Conservation (phyloP, 2,113 vertebrate species). For the Monarcha castaneiventris region DNA sequence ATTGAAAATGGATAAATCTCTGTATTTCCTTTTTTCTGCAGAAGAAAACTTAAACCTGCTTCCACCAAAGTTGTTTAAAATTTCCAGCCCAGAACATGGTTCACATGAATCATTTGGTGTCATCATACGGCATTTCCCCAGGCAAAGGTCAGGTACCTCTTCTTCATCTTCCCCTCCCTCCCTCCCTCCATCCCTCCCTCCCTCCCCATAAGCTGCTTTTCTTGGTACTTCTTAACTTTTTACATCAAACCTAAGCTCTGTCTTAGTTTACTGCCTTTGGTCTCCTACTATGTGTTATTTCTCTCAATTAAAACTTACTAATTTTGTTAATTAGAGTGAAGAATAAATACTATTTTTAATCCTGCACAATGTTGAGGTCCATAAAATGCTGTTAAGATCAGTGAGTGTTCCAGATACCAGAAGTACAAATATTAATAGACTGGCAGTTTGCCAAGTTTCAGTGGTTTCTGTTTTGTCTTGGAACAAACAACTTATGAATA, state of each 20-base stretch:
- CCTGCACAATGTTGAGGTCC: background rate
- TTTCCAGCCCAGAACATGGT: background rate
- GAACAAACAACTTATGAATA: background rate
- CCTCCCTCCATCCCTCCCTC: too few relatives aligned
- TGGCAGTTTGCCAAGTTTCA: background rate
- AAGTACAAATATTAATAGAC: background rate
- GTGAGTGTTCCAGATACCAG: background rate
- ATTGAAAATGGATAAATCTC: background rate
- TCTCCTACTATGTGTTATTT: background rate
- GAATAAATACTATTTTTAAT: background rate
- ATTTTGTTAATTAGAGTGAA: background rate
- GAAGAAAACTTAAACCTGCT: background rate
- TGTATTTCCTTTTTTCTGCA: background rate
- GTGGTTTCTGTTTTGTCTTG: background rate
- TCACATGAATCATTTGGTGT: background rate
- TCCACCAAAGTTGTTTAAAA: background rate
- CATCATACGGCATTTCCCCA: background rate
- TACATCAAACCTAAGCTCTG: background rate
- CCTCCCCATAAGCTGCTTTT: background rate
- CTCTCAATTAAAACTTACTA: background rate
- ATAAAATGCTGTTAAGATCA: background rate
- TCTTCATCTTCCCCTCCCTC: background rate
- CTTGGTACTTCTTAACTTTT: background rate
- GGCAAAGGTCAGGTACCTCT: background rate
- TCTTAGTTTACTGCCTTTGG: background rate